Conservation (phyloP, 1,140 invertebrate species). For the Drosophila pachea region DNA sequence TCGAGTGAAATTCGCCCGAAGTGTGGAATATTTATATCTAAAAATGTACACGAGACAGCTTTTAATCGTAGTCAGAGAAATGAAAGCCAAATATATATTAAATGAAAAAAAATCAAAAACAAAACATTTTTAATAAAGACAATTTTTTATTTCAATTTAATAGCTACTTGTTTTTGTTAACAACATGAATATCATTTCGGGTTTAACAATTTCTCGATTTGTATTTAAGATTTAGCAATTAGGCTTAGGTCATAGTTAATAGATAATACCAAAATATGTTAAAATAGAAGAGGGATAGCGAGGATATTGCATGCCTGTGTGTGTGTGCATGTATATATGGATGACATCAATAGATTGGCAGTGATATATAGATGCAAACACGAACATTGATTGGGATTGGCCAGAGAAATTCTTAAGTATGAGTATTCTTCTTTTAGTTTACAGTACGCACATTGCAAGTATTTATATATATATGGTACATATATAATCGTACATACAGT, state of each 20-base stretch:
- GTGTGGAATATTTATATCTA: conserved; percentile 24
- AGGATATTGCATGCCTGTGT: conserved; percentile 3
- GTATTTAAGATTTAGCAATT: neutral
- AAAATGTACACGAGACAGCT: conserved; percentile 56
- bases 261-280: conserved; percentile 46
- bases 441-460: neutral
- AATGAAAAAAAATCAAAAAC: conserved; percentile 64
- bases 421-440: conserved; percentile 55
- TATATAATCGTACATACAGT: conserved; percentile 14
- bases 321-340: neutral
- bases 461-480: conserved; percentile 17
- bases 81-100: conserved; percentile 73
- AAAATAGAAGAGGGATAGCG: conserved; percentile 22
- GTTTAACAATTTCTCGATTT: conserved; percentile 37
- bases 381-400: conserved; percentile 14
- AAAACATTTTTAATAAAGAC: conserved; percentile 72
- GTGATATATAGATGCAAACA: conserved; percentile 12
- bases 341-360: conserved; percentile 45
- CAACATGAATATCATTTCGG: conserved; percentile 14
- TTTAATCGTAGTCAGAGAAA: conserved; percentile 62
- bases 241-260: conserved; percentile 28
- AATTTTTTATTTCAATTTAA: conserved; percentile 62
- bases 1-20: conserved; percentile 13
- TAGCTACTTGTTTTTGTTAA: conserved; percentile 26
- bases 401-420: conserved; percentile 49